phyloP scores from a whole-genome alignment of 2,113 vertebrate genomes.

The Myanophis thanlyinensis region DNA sequence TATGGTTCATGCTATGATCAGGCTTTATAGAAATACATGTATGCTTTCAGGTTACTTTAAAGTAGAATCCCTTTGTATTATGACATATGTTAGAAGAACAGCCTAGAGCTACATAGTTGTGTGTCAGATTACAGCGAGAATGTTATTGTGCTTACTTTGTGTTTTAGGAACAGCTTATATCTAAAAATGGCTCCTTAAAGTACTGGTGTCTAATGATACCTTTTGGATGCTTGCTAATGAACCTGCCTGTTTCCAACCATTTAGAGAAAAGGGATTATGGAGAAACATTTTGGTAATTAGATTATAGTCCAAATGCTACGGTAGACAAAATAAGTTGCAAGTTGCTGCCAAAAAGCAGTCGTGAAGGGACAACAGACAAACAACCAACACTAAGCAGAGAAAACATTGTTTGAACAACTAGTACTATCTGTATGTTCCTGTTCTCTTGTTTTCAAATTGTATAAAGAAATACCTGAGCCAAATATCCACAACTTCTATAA shows the following conservation, averaged over 20 bases:
- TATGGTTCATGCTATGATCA: neutral
- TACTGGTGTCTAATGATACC: neutral
- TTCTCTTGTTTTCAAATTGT: neutral
- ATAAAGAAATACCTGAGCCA: neutral
- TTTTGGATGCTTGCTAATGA: neutral
- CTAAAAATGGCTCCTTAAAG: neutral
- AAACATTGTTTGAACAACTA: neutral
- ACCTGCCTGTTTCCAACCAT: neutral
- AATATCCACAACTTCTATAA: neutral
- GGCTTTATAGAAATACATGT: neutral
- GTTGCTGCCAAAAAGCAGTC: neutral
- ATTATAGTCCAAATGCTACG: neutral
- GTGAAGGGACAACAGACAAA: neutral
- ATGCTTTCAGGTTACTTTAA: neutral
- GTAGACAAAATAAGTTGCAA: neutral
- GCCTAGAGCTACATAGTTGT: neutral
- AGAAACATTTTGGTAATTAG: neutral
- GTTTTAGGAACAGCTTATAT: neutral
- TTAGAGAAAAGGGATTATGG: too few species aligned
- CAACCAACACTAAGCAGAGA: neutral
- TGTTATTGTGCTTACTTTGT: neutral
- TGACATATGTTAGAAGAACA: neutral
- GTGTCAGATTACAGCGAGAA: neutral
- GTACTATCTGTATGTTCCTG: neutral
- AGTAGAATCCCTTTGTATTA: neutral